Evolutionary conservation across 2,888 invertebrate species (phyloP).

Genomic region (Incurvaria masculella): DNA sequence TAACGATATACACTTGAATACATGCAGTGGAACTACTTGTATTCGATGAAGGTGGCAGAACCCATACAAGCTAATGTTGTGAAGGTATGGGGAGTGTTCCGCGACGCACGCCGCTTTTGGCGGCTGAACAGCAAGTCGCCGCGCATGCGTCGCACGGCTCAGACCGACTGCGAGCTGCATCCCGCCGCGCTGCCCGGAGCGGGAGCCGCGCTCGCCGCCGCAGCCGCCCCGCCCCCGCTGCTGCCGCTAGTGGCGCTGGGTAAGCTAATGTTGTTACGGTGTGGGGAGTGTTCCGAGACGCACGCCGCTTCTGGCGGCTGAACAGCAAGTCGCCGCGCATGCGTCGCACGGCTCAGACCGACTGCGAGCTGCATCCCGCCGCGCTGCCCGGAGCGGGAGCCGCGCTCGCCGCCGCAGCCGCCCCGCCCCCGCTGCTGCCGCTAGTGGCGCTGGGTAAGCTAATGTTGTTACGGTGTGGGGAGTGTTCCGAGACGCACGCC

Average conservation of each 20-base stretch:
- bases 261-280: too few relatives aligned
- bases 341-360: constrained; percentile 49
- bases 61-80: too few relatives aligned
- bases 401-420: constrained; percentile 27
- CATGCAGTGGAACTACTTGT: too few relatives aligned
- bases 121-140: constrained; percentile 68
- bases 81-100: constrained; percentile 74
- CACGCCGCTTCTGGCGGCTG: constrained; percentile 70
- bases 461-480: too few relatives aligned
- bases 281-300: constrained; percentile 71
- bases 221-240: too few relatives aligned
- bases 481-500: constrained; percentile 72
- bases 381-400: constrained; percentile 23
- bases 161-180: constrained; percentile 41
- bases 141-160: constrained; percentile 58
- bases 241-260: too few relatives aligned
- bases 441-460: too few relatives aligned
- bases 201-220: constrained; percentile 28
- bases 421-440: too few relatives aligned
- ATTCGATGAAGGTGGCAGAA: too few relatives aligned
- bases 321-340: constrained; percentile 66
- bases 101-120: constrained; percentile 74
- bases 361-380: constrained; percentile 45
- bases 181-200: constrained; percentile 26
- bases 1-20: too few relatives aligned